Base-by-base conservation (phyloP, 2,113 vertebrate species). In the Sigmodon hispidus region DNA sequence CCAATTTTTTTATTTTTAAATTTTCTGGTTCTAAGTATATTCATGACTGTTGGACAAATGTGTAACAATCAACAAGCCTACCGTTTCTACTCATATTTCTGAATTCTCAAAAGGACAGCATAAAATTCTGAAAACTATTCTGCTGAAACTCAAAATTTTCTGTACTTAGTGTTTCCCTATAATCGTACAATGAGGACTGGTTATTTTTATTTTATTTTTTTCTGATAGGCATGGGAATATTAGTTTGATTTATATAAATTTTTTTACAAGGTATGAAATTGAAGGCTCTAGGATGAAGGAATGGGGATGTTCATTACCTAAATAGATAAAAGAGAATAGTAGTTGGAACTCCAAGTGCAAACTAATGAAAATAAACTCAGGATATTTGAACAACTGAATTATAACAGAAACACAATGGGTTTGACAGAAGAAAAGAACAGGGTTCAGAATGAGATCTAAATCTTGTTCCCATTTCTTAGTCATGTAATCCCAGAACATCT, bases 41-140 rank as follows among this genome's bases (percentile, higher is more conserved):
- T 87, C 36, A n/a, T n/a, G 36, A 45, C 24, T 50, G 72, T 61
- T 26, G 90, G 45, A 94, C 52, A 95, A 83, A 92, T n/a, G 76
- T 34, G 77, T 16, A 45, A 84, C 15, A 92, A 26, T 34, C 87
- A 95, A 61, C 0, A 94, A 55, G 45, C 61, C 17, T 77, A 84
- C 45, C 40, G 43, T 36, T 69, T 36, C 3, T 26, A 65, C 6
- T 90, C 45, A 19, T 52, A 92, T 94, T 95, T 83, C 65, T 86
- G 43, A n/a, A 83, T 92, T 94, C 36, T 90, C 26, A 80, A 92
- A 83, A 83, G 45, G 57, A 83, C 34, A 77, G 43, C 43, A 55
- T 19, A 24, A 93, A 63, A 79, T 59, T 89, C 61, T 92, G 48
- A 83, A 87, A 96, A 94, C 34, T 63, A 40, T 13, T 90, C 59